Conservation (phyloP, 2,888 invertebrate genomes). For the Lydus trimaculatus region DNA sequence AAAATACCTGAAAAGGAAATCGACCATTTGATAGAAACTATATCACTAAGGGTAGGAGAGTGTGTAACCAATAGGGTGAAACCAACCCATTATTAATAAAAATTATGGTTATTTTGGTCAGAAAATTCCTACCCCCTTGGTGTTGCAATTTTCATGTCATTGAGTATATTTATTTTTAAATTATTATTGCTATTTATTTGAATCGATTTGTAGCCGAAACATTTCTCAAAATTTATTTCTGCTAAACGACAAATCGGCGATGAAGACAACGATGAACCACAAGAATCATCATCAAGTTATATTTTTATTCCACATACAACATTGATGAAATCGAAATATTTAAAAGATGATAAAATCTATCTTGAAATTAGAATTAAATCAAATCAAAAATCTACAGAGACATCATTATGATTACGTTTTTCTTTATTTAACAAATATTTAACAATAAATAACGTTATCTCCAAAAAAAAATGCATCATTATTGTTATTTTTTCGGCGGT, state of each 20-base stretch:
- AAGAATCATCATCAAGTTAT: conserved; percentile 64
- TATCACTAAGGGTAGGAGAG: too few species aligned
- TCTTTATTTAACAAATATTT: too few species aligned
- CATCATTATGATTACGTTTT: conserved; percentile 30
- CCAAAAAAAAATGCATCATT: too few species aligned
- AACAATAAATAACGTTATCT: too few species aligned
- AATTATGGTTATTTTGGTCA: too few species aligned
- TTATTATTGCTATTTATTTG: conserved; percentile 14
- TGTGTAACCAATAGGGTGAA: too few species aligned
- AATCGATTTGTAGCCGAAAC: conserved; percentile 63
- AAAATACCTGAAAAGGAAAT: too few species aligned
- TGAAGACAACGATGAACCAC: conserved; percentile 58
- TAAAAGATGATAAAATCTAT: conserved; percentile 69
- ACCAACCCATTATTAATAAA: too few species aligned
- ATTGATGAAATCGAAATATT: conserved; percentile 67
- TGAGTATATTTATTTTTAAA: conserved; percentile 17
- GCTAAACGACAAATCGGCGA: conserved; percentile 63
- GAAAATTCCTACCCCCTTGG: too few species aligned
- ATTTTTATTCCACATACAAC: conserved; percentile 73
- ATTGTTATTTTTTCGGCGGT: too few species aligned
- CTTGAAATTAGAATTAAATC: conserved; percentile 64
- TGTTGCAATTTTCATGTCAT: too few species aligned
- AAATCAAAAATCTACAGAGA: conserved; percentile 37
- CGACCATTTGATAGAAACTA: too few species aligned
- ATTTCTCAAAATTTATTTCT: conserved; percentile 70